These are phyloP conservation scores for Chiloscyllium punctatum DNA, from an alignment of 2,797 vertebrate species.

Conservation along the genomic window DNA sequence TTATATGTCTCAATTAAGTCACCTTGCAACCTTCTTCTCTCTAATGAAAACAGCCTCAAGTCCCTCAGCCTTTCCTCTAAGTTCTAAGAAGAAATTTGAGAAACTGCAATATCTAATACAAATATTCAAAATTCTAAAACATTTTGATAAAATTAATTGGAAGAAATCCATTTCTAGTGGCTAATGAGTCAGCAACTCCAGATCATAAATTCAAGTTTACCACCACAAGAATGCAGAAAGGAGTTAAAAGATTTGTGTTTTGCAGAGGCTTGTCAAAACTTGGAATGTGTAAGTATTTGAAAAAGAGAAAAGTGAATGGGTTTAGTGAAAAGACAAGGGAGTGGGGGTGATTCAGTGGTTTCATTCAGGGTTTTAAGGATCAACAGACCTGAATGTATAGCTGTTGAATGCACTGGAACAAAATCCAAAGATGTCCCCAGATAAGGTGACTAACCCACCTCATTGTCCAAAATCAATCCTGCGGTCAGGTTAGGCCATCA, in stretches of 20 bases:
- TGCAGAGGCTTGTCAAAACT: neutral
- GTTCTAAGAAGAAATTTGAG: neutral
- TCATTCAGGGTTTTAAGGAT: neutral
- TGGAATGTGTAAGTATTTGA: neutral
- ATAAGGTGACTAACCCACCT: neutral
- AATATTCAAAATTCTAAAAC: neutral
- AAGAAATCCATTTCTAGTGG: neutral
- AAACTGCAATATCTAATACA: neutral
- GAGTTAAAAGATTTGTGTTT: neutral
- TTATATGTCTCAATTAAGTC: too few relatives aligned
- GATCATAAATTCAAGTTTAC: neutral
- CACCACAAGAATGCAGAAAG: neutral
- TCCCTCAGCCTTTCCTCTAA: neutral
- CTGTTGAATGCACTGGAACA: neutral
- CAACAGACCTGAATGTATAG: neutral
- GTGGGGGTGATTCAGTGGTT: neutral
- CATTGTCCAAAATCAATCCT: neutral
- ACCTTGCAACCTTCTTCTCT: too few relatives aligned
- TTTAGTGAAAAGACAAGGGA: neutral
- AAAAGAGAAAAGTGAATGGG: neutral
- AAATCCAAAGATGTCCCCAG: neutral
- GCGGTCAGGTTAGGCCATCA: neutral
- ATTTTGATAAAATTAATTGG: neutral
- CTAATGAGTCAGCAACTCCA: neutral
- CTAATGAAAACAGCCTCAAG: too few relatives aligned